phyloP scores from a whole-genome alignment of 2,888 invertebrate species.

The Drosophila rubida region DNA sequence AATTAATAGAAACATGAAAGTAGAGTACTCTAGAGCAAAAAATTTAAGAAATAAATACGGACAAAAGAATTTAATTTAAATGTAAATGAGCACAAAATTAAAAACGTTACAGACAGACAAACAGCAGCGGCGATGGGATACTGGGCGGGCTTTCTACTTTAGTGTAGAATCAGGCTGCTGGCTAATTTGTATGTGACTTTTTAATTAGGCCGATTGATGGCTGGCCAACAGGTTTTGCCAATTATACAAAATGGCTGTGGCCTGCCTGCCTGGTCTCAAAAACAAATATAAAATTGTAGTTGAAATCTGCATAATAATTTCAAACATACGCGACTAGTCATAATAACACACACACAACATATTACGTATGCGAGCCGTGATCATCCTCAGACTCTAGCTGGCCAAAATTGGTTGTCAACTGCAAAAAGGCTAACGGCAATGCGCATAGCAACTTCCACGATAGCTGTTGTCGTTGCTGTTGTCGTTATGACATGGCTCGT shows the following conservation, averaged over 20 bases:
- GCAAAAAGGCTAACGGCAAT: conserved; percentile 21
- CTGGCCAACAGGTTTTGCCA: conserved; percentile 18
- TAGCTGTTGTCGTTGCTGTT: conserved; percentile 24
- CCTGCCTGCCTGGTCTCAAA: conserved; percentile 1
- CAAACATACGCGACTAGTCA: conserved; percentile 4
- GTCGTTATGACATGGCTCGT: conserved; percentile 39
- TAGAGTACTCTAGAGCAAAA: conserved; percentile 10
- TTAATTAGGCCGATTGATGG: conserved; percentile 19
- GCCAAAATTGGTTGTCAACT: conserved; percentile 25
- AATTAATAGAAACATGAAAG: conserved; percentile 51
- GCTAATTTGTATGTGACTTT: conserved; percentile 30
- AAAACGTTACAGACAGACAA: background rate
- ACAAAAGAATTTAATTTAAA: conserved; percentile 69
- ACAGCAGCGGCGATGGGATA: background rate
- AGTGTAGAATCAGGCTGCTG: conserved; percentile 4
- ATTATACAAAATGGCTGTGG: conserved; percentile 8
- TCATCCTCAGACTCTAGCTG: conserved; percentile 10
- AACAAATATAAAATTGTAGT: conserved; percentile 6
- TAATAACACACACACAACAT: background rate
- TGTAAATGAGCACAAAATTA: conserved; percentile 56
- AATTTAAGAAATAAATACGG: conserved; percentile 25
- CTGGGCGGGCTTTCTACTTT: background rate
- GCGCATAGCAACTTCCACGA: conserved; percentile 2
- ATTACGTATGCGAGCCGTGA: conserved; percentile 6
- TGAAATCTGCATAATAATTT: conserved; percentile 45